Base-by-base conservation (phyloP, 2,113 vertebrate species). In the Gavia stellata region DNA sequence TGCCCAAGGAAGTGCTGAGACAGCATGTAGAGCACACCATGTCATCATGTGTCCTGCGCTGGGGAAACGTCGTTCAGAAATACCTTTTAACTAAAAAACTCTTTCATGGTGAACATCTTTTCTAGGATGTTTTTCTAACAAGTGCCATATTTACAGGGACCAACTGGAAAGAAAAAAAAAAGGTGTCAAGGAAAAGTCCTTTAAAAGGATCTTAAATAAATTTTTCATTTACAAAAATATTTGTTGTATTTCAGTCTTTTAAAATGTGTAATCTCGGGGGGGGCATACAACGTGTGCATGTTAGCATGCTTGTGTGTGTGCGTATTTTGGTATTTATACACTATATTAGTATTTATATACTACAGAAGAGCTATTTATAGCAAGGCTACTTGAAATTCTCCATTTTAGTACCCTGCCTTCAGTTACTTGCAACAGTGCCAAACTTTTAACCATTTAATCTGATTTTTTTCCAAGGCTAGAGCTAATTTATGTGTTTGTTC, bases 1-100 rank as follows among this genome's bases (percentile, higher is more conserved):
- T 70, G 50, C 26, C 52, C 38, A 23, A 7, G 34, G 26, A 65
- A 86, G 24, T 25, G 58, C 21, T 59, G 78, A 38, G 38, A 50
- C 24, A 42, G 59, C 36, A 42, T 0, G 14, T 3, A 55, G 36
- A 81, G 25, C 25, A 45, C 29, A 29, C 10, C 36, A 17, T 2
- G 1, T 5, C 36, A 42, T 6, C 2, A 1, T 4, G 28, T 17
- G 26, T 38, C n/a, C 29, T 58, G 40, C 1, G 7, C 25, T 23
- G 16, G 29, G 29, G 17, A 73, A 56, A 63, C 0, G 31, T 2
- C 20, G 1, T 7, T 63, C n/a, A 75, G 49, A 90, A 94, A 66
- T 0, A 3, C 8, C 24, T 74, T 77, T 47, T 38, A 55, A 73
- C 38, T 16, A 36, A 24, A 25, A 12, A 68, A 53, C 5, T 10